Conservation (phyloP, 1,140 invertebrate species). For the Procambarus virginalis region DNA sequence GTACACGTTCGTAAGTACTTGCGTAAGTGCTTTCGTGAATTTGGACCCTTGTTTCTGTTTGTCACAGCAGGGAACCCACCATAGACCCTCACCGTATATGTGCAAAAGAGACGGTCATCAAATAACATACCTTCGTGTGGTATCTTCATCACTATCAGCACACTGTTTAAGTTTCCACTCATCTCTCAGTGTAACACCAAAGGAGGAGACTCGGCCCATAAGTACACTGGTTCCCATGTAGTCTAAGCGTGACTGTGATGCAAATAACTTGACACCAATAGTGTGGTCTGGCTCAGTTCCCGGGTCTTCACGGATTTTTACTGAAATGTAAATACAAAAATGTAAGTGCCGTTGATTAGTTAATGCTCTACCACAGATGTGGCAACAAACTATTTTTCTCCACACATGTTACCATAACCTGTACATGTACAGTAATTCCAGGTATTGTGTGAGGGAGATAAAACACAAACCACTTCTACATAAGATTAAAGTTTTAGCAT, state of each 20-base stretch:
- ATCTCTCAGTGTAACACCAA: conserved; percentile 85
- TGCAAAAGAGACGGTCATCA: neutral
- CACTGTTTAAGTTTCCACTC: conserved; percentile 83
- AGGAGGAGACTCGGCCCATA: conserved; percentile 89
- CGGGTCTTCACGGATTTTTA: conserved; percentile 91
- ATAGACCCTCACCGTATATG: neutral
- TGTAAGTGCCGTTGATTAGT: no score
- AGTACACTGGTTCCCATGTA: conserved; percentile 96
- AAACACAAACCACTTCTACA: no score
- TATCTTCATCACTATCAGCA: conserved; percentile 72
- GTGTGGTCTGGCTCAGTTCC: conserved; percentile 92
- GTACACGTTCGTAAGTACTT: no score
- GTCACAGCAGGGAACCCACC: neutral
- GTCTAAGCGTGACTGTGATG: conserved; percentile 91
- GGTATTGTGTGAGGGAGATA: no score
- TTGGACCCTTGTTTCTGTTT: neutral
- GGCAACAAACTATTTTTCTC: no score
- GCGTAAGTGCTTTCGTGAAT: no score
- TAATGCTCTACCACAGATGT: no score
- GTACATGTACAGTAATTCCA: no score
- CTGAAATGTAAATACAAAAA: conserved; percentile 74
- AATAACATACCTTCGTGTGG: conserved; percentile 61
- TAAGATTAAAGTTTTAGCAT: no score
- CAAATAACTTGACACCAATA: conserved; percentile 87
- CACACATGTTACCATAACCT: no score